phyloP scores from a whole-genome alignment of 1,140 invertebrate species.

The Bombus haemorrhoidalis region DNA sequence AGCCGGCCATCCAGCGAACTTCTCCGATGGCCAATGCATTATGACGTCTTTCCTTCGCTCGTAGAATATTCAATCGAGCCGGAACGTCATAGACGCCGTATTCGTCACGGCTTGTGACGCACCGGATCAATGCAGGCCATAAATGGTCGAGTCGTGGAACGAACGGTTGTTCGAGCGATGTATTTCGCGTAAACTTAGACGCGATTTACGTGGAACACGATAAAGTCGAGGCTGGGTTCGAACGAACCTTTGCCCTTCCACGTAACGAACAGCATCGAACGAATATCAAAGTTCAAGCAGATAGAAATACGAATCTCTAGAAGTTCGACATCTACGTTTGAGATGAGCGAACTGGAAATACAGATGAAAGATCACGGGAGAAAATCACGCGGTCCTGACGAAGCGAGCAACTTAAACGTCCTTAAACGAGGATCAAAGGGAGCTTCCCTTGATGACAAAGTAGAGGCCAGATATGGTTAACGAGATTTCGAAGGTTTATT shows the following conservation, averaged over 20 bases:
- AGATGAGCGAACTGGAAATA: conserved; percentile 28
- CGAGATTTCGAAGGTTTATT: conserved; percentile 30
- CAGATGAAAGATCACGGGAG: conserved; percentile 1
- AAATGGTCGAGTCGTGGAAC: neutral
- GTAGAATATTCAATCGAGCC: conserved; percentile 49
- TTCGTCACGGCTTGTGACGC: conserved; percentile 52
- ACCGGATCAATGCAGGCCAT: conserved; percentile 22
- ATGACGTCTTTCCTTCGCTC: conserved; percentile 52
- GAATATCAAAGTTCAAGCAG: neutral
- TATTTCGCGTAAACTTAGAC: neutral
- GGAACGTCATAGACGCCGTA: conserved; percentile 46
- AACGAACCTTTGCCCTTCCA: no score
- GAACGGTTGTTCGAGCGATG: neutral
- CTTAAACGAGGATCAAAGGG: conserved; percentile 36
- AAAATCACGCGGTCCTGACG: neutral
- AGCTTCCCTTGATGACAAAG: conserved; percentile 15
- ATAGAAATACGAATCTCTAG: no score
- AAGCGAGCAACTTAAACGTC: conserved; percentile 47
- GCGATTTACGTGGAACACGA: neutral
- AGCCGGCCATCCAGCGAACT: neutral
- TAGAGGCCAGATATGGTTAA: conserved; percentile 15
- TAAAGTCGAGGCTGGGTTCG: neutral
- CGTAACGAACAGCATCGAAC: no score
- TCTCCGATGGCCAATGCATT: conserved; percentile 35
- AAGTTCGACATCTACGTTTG: no score